Conservation (phyloP, 2,113 vertebrate species). For the Aythya baeri region DNA sequence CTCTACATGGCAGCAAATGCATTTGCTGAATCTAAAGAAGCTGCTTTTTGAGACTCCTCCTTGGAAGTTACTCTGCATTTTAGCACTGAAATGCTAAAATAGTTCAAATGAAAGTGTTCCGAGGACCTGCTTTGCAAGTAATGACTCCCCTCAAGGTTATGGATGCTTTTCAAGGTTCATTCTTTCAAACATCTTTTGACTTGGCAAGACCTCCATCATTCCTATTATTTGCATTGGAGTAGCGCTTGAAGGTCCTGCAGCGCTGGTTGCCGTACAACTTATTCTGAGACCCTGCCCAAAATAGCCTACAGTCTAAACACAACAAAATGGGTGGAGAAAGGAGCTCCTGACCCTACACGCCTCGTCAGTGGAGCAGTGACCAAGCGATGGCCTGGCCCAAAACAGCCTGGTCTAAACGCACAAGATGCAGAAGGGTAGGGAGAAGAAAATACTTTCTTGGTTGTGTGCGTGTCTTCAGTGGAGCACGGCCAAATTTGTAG, state of each 20-base stretch:
- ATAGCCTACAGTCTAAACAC: background rate
- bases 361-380: background rate
- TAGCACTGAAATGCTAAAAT: background rate
- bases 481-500: slow-evolving; percentile 8
- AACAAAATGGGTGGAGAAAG: background rate
- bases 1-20: background rate
- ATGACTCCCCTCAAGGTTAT: background rate
- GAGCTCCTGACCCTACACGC: slow-evolving; percentile 8
- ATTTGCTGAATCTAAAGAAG: background rate
- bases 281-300: slow-evolving; percentile 22
- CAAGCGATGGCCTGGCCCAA: background rate
- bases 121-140: background rate
- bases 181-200: slow-evolving; percentile 1
- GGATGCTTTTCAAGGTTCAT: slow-evolving; percentile 22
- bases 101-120: background rate
- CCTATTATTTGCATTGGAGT: slow-evolving; percentile 28
- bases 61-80: background rate
- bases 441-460: background rate
- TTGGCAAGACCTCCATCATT: background rate
- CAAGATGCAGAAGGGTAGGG: background rate
- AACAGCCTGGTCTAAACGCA: background rate
- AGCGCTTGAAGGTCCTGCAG: background rate
- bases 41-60: background rate
- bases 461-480: background rate
- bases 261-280: background rate